Evolutionary conservation across 2,113 vertebrate genomes (phyloP).

Genomic region (Chiloscyllium plagiosum): DNA sequence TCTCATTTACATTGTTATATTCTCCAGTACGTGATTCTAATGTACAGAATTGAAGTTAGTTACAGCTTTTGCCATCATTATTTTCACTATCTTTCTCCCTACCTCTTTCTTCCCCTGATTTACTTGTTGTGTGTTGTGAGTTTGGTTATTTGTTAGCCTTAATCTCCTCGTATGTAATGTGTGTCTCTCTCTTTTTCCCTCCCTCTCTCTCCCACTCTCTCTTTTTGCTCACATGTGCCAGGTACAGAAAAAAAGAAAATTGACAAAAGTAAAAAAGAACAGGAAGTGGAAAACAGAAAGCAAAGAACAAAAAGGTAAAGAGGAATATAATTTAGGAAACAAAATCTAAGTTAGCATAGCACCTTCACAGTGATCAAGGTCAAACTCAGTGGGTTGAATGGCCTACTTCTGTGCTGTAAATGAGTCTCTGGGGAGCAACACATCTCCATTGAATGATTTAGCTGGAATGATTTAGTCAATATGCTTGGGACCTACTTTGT

Average conservation of each 20-base stretch:
- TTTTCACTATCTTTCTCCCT: neutral
- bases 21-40: neutral
- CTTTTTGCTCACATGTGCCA: conserved; percentile 12
- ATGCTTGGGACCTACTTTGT: neutral
- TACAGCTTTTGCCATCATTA: neutral
- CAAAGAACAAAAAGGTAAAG: conserved; percentile 37
- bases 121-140: neutral
- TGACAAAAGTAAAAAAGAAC: conserved; percentile 37
- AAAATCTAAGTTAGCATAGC: neutral
- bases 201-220: no score
- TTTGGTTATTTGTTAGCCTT: neutral
- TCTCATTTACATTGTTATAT: neutral
- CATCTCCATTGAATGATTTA: neutral
- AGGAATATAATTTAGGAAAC: conserved; percentile 20
- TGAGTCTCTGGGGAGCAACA: neutral
- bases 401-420: neutral
- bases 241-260: conserved; percentile 35
- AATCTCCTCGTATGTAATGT: conserved; percentile 33
- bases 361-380: neutral
- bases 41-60: neutral
- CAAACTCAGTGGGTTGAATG: neutral
- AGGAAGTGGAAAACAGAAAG: conserved; percentile 35
- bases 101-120: neutral
- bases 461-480: neutral
- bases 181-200: neutral